Evolutionary conservation across 2,113 vertebrate genomes (phyloP).

Genomic region (Grammomys dolichurus): DNA sequence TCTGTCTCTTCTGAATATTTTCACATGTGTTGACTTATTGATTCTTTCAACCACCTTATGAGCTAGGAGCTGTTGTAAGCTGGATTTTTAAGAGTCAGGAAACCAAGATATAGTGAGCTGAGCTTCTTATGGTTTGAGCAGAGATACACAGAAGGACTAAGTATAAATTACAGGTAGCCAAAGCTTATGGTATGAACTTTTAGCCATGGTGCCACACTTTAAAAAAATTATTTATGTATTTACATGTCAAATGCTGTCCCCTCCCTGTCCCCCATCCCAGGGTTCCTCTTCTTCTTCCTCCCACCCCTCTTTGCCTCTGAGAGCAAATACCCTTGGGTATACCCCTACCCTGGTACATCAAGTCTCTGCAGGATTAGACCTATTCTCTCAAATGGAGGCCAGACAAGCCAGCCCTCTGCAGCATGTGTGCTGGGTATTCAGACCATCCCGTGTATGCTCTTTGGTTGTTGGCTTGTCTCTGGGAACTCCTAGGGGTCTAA

Average conservation of each 20-base stretch:
- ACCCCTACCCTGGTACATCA: too few species aligned
- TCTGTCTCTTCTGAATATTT: slow-evolving; percentile 10
- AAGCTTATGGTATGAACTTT: neutral
- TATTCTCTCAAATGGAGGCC: too few species aligned
- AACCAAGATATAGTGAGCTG: neutral
- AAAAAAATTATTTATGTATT: too few species aligned
- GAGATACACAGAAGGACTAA: neutral
- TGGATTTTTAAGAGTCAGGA: slow-evolving; percentile 12
- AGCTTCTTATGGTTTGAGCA: neutral
- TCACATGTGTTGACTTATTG: slow-evolving; percentile 11
- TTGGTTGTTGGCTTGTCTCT: too few species aligned
- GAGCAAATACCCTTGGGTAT: too few species aligned
- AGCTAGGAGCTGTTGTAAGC: neutral
- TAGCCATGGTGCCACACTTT: neutral
- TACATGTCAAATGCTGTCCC: too few species aligned
- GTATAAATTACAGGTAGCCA: slow-evolving; percentile 10
- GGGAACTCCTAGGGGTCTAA: too few species aligned
- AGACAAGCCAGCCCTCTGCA: too few species aligned
- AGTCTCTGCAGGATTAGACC: too few species aligned
- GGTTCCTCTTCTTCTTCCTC: neutral
- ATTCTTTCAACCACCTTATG: neutral
- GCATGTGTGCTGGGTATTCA: too few species aligned
- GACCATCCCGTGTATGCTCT: too few species aligned
- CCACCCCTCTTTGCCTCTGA: too few species aligned
- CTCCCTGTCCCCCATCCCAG: neutral